Conservation (phyloP, 2,113 vertebrate species). For the Promerops cafer region DNA sequence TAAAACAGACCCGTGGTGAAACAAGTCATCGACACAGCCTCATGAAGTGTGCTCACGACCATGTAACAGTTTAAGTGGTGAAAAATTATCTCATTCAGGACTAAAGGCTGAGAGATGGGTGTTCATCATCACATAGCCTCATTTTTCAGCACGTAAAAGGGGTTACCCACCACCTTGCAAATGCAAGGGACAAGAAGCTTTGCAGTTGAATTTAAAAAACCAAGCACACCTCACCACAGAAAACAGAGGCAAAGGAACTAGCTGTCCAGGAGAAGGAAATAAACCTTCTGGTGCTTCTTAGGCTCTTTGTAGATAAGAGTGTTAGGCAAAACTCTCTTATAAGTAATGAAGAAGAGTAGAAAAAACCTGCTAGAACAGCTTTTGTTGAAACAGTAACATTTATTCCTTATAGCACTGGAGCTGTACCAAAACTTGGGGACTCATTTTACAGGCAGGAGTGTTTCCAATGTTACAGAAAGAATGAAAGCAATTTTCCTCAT, state of each 20-base stretch:
- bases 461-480: not conserved
- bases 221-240: not conserved
- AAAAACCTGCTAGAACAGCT: not conserved
- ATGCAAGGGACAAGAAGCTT: not conserved
- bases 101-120: not conserved
- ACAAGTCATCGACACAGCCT: not conserved
- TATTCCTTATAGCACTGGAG: not conserved
- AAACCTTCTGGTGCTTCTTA: not conserved
- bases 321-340: not conserved
- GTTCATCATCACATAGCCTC: not conserved
- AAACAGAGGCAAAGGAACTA: not conserved
- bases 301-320: not conserved
- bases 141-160: not conserved
- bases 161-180: not conserved
- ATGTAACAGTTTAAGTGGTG: not conserved
- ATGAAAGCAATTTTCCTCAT: not conserved
- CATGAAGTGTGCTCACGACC: accelerated
- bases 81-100: not conserved
- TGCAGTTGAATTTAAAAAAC: not conserved
- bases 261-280: not conserved
- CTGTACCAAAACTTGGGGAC: not conserved
- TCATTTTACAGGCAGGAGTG: not conserved
- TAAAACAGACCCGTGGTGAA: not conserved
- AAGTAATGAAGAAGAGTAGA: not conserved
- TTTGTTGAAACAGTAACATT: not conserved